Evolutionary conservation across 2,797 vertebrate species (phyloP).

Genomic region (Coranthus polyacanthus): DNA sequence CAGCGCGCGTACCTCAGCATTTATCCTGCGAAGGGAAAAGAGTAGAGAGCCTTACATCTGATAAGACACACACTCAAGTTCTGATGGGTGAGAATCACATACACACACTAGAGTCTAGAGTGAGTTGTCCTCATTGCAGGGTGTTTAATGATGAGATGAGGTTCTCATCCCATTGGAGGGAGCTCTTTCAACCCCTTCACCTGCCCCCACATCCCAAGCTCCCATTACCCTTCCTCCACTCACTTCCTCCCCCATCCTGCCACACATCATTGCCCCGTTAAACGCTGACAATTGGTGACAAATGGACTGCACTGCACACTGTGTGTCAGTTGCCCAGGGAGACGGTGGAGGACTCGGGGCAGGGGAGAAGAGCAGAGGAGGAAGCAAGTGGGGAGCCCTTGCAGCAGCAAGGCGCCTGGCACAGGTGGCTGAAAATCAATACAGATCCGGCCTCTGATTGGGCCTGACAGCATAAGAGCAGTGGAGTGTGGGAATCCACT

Average conservation of each 20-base stretch:
- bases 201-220: slow-evolving; percentile 75
- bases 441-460: slow-evolving; percentile 72
- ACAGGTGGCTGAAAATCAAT: slow-evolving; percentile 84
- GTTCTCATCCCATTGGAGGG: slow-evolving; percentile 78
- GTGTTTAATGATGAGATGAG: slow-evolving; percentile 50
- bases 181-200: slow-evolving; percentile 72
- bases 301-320: slow-evolving; percentile 90
- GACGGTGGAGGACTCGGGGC: slow-evolving; percentile 78
- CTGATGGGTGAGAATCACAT: slow-evolving; percentile 8
- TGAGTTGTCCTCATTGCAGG: slow-evolving; percentile 51
- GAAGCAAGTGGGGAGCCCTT: slow-evolving; percentile 54
- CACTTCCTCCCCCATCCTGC: slow-evolving; percentile 72
- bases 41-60: slow-evolving; percentile 42
- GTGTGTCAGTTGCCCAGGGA: slow-evolving; percentile 87
- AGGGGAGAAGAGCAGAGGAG: slow-evolving; percentile 59
- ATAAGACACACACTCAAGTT: slow-evolving; percentile 22
- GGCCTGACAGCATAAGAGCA: slow-evolving; percentile 67
- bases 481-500: slow-evolving; percentile 80
- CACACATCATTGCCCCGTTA: slow-evolving; percentile 89
- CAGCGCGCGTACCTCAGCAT: slow-evolving; percentile 18
- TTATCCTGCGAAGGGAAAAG: slow-evolving; percentile 44
- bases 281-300: slow-evolving; percentile 94
- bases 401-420: slow-evolving; percentile 77
- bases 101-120: slow-evolving; percentile 29
- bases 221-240: slow-evolving; percentile 55